phyloP scores from a whole-genome alignment of 2,888 invertebrate species.

The Drosophila koepferae region DNA sequence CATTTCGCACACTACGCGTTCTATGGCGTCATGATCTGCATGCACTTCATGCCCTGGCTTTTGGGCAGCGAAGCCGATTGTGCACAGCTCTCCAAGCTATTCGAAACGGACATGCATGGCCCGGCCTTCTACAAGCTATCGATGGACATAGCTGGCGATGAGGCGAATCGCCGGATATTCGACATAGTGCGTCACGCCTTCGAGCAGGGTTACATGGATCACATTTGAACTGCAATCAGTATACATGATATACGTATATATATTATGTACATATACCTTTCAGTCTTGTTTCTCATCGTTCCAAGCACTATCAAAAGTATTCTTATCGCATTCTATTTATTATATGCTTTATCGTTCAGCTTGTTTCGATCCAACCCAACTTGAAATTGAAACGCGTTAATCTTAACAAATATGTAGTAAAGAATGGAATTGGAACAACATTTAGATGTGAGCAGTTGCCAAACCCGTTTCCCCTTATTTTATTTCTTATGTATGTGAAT shows the following conservation, averaged over 20 bases:
- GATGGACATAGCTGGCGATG: conserved; percentile 80
- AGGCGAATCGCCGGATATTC: conserved; percentile 75
- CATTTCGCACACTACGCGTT: conserved; percentile 83
- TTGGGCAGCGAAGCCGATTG: conserved; percentile 77
- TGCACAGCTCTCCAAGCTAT: conserved; percentile 70
- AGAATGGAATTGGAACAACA: not conserved
- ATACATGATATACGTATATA: not conserved
- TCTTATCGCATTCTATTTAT: conserved; percentile 3
- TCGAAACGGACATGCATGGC: conserved; percentile 79
- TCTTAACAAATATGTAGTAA: not conserved
- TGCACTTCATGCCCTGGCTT: conserved; percentile 83
- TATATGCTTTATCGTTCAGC: not conserved
- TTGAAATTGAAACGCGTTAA: not conserved
- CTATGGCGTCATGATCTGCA: conserved; percentile 82
- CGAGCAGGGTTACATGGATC: conserved; percentile 82
- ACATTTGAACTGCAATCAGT: conserved; percentile 18
- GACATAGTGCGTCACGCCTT: conserved; percentile 81
- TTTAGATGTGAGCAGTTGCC: not conserved
- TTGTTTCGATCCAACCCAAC: not conserved
- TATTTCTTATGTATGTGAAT: no score
- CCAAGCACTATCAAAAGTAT: not conserved
- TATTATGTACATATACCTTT: not conserved
- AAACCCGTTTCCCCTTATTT: no score
- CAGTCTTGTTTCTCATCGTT: not conserved
- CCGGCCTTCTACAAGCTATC: conserved; percentile 76